Evolutionary conservation across 2,888 invertebrate species (phyloP).

Genomic region (Notocelia uddmanniana): DNA sequence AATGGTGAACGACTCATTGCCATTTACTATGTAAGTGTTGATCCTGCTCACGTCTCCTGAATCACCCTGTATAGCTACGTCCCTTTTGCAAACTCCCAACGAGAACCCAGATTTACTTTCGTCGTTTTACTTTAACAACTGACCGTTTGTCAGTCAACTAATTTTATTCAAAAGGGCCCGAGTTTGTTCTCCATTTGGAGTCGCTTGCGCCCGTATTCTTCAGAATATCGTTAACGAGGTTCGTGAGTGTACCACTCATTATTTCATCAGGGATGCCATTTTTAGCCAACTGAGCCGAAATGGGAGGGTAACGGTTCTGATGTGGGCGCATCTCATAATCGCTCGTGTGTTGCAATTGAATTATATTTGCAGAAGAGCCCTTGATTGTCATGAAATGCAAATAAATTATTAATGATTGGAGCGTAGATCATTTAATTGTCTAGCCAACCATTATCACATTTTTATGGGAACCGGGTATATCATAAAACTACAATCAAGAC

Average conservation of each 20-base stretch:
- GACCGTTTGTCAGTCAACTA: background rate
- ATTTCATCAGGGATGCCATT: constrained; percentile 19
- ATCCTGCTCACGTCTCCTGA: too few species aligned
- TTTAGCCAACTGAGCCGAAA: background rate
- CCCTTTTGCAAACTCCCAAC: background rate
- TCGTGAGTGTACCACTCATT: constrained; percentile 24
- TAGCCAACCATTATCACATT: too few species aligned
- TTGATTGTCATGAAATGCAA: too few species aligned
- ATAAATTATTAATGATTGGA: too few species aligned
- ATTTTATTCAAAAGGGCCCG: background rate
- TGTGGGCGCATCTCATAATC: background rate
- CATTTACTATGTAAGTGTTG: too few species aligned
- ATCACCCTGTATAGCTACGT: background rate
- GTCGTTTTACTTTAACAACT: background rate
- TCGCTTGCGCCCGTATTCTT: background rate
- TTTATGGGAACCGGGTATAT: too few species aligned
- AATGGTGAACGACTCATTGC: too few species aligned
- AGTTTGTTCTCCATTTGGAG: background rate
- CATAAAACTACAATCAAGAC: too few species aligned
- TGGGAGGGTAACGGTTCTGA: constrained; percentile 19
- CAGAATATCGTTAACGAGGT: background rate
- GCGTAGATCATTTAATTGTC: too few species aligned
- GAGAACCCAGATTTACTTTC: background rate
- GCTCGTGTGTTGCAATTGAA: constrained; percentile 2
- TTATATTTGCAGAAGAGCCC: background rate